A percentile compares a stretch with the other conserved stretches of the same genome.
Evolutionary conservation across 2,113 vertebrate species (phyloP).

Genomic region (Lathamus discolor): DNA sequence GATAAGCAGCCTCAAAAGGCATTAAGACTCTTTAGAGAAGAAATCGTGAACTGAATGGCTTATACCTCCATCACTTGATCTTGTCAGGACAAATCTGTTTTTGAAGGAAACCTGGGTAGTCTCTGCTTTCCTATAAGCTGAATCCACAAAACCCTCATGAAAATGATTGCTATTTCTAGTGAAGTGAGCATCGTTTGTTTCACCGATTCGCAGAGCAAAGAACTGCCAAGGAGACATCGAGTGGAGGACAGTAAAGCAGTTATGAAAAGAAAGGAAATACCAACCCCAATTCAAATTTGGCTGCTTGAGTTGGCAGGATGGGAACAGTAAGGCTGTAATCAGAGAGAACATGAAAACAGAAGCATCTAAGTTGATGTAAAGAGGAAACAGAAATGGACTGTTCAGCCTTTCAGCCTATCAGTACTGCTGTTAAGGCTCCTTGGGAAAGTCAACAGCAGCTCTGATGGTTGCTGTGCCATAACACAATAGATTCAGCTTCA

Average conservation of each 20-base stretch:
- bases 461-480: not conserved
- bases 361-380: not conserved
- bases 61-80: not conserved
- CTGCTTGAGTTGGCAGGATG: not conserved
- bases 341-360: not conserved
- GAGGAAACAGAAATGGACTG: not conserved
- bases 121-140: not conserved
- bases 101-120: not conserved
- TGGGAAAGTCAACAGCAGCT: not conserved
- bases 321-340: not conserved
- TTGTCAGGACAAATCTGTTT: not conserved
- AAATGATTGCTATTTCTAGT: not conserved
- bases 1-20: not conserved
- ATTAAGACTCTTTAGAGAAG: not conserved
- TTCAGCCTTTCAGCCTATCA: not conserved
- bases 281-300: not conserved
- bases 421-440: not conserved
- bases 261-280: not conserved
- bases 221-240: not conserved
- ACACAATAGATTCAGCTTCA: fast-evolving
- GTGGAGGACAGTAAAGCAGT: not conserved
- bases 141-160: not conserved
- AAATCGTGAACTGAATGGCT: not conserved
- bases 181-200: not conserved
- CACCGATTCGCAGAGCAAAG: not conserved